These are phyloP conservation scores for Australoheros facetus DNA, from an alignment of 2,797 vertebrate genomes.

Conservation along the genomic window DNA sequence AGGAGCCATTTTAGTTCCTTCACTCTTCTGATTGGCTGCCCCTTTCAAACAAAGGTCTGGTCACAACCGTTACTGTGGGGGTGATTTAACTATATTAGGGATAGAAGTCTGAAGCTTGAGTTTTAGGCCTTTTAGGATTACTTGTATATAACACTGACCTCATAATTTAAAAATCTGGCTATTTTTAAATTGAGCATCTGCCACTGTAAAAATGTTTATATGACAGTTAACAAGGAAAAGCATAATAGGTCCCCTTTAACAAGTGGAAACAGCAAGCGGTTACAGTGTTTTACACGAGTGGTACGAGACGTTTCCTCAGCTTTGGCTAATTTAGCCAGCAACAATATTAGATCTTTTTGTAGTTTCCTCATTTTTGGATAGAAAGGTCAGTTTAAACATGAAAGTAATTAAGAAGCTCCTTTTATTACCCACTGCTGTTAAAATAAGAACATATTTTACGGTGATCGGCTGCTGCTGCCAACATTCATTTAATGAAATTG, in stretches of 20 bases:
- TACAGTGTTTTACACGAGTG: conserved; percentile 7
- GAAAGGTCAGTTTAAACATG: conserved; percentile 49
- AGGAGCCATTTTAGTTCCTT: not conserved
- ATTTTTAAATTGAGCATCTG: not conserved
- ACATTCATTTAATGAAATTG: conserved; percentile 57
- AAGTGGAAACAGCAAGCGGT: conserved; percentile 25
- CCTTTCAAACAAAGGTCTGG: not conserved
- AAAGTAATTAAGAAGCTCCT: conserved; percentile 36
- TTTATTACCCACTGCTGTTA: conserved; percentile 21
- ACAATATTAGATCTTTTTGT: conserved; percentile 1
- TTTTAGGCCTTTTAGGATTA: not conserved
- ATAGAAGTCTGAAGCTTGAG: not conserved
- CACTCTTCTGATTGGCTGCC: not conserved
- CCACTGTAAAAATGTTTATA: not conserved
- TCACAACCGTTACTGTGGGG: too few species aligned
- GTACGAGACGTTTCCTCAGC: conserved; percentile 18
- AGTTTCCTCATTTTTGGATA: conserved; percentile 25
- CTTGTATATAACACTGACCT: not conserved
- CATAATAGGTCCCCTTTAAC: conserved; percentile 1
- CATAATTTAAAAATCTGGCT: not conserved
- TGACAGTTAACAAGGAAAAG: not conserved
- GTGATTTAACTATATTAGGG: too few species aligned
- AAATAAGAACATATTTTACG: conserved; percentile 54
- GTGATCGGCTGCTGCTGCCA: conserved; percentile 53
- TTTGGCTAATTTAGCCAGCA: conserved; percentile 5